Evolutionary conservation across 2,888 invertebrate genomes (phyloP).

Genomic region (Petrolisthes manimaculis): DNA sequence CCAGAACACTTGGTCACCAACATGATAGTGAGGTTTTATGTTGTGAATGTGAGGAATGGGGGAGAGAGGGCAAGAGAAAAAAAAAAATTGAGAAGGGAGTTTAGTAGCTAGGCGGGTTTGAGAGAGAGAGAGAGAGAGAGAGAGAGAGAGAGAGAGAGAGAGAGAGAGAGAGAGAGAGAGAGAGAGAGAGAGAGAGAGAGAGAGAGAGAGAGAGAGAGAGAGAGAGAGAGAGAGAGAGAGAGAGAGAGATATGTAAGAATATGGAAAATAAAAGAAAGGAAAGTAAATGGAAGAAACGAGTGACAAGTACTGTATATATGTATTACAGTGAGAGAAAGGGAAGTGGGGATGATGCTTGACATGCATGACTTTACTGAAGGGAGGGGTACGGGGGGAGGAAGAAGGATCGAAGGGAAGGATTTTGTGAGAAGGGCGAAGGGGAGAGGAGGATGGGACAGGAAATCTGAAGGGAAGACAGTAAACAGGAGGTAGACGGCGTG

Average conservation of each 20-base stretch:
- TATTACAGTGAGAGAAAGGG: background rate
- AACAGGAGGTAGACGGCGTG: background rate
- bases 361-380: background rate
- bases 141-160: constrained; percentile 14
- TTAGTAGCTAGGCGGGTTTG: background rate
- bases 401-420: background rate
- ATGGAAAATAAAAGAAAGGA: background rate
- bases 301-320: background rate
- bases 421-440: background rate
- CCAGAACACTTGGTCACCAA: too few species aligned
- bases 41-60: too few species aligned
- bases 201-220: background rate
- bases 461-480: too few species aligned
- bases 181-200: background rate
- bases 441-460: background rate
- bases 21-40: too few species aligned
- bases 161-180: constrained; percentile 6
- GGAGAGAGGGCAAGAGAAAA: too few species aligned
- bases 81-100: too few species aligned
- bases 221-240: constrained; percentile 14
- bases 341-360: too few species aligned
- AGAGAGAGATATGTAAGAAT: background rate
- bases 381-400: background rate
- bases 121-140: constrained; percentile 8
- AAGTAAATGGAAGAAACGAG: background rate